These are phyloP conservation scores for Antennarius maculatus DNA, from an alignment of 2,797 vertebrate genomes.

Conservation along the genomic window DNA sequence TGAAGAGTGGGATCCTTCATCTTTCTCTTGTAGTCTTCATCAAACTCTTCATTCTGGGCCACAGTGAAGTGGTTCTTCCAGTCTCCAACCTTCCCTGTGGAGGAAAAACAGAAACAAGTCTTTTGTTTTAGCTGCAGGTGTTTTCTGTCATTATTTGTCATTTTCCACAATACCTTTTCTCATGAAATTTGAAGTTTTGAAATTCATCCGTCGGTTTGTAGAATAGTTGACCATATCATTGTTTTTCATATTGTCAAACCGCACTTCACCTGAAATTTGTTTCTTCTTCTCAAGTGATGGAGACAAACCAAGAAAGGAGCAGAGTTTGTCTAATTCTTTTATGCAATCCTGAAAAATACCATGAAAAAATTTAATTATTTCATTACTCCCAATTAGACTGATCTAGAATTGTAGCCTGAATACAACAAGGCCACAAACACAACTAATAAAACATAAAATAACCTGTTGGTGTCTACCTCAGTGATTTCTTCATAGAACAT, in stretches of 20 bases:
- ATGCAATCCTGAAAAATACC: slow-evolving; percentile 48
- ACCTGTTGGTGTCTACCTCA: no score
- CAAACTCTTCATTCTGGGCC: no score
- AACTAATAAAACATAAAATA: no score
- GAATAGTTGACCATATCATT: slow-evolving; percentile 65
- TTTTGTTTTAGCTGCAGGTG: not conserved
- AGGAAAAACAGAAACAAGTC: no score
- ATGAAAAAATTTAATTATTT: not conserved
- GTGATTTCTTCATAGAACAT: slow-evolving; percentile 61
- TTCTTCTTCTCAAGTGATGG: slow-evolving; percentile 66
- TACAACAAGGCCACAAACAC: no score
- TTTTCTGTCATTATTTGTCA: no score
- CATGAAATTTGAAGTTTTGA: slow-evolving; percentile 84
- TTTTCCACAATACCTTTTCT: slow-evolving; percentile 82
- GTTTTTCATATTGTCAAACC: slow-evolving; percentile 86
- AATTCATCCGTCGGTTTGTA: slow-evolving; percentile 74
- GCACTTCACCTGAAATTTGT: slow-evolving; percentile 67
- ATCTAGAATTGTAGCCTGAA: no score
- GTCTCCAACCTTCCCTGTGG: no score
- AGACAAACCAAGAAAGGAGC: slow-evolving; percentile 61
- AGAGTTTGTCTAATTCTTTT: slow-evolving; percentile 60
- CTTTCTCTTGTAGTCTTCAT: no score
- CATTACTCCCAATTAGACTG: no score
- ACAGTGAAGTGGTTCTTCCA: no score
- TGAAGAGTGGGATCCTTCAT: no score